Evolutionary conservation across 2,797 vertebrate genomes (phyloP), one percentile per base, ranked within the genome.

Genomic region (Myoxocephalus aenaeus): DNA sequence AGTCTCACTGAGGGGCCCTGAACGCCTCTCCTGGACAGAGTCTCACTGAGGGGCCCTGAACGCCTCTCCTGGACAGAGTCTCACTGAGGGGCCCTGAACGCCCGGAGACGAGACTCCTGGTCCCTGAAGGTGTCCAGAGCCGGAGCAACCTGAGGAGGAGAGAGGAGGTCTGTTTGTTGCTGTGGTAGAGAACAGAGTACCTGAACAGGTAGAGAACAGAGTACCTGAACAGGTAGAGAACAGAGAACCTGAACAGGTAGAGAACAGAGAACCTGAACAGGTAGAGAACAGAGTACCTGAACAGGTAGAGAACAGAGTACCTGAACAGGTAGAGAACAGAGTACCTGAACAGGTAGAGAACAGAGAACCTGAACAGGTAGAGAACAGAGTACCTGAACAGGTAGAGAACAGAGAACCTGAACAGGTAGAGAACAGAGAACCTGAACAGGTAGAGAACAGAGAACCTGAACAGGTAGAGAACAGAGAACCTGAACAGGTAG

Each of bases 71-170:
- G n/a, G 51, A 91, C 86, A 64, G n/a, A 51, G 44, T 94, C 95
- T 4, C 94, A 93, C 1, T 2, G 88, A 46, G 91, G 94, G 11
- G 57, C 22, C 58, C 66, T 56, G 20, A 79, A 17, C 32, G 94
- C 93, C 57, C 81, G 91, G 54, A 95, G 70, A 29, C 81, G 0
- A 94, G 94, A 69, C 0, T 84, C 85, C 5, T 77, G 82, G 2
- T 92, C 90, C 70, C 93, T 94, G 90, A 98, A 97, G 46, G 97
- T 97, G 63, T 96, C 91, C 1, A 99, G 95, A 22, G 94, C 94
- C 46, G 96, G 81, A 22, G 85, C 85, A 51, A 94, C 94, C 97
- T 98, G 81, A 27, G 67, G 58, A 72, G 78, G 70, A 29, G 29
- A 15, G 53, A 27, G 25, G n/a, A 27, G 22, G 25, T 13, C 38